Evolutionary conservation across 2,888 invertebrate species (phyloP), one percentile per base, ranked within the genome.

Genomic region (Ypsolopha sequella): DNA sequence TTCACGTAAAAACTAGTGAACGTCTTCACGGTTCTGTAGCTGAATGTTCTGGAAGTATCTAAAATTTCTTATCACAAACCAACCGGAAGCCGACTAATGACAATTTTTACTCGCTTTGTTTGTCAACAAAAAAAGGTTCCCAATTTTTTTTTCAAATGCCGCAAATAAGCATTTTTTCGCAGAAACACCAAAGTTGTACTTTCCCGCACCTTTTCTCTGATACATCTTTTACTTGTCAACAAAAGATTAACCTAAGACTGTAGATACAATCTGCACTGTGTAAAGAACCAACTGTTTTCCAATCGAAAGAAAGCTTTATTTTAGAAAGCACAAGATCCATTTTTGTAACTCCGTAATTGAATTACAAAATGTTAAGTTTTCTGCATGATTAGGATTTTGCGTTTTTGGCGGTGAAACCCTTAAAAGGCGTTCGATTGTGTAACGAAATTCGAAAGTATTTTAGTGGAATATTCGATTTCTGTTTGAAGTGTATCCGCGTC

Each of bases 391-490:
- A 63, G 63, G 65, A 58, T 60, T 65, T 63, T 62, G 58, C 61
- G 62, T 65, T 66, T 43, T 68, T 66, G 64, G 68, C 71, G 77
- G 64, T 64, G 68, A 65, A 58, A 65, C 58, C 64, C 70, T 70
- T 60, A 65, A 76, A 80, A 84, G 82, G 84, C 76, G 82, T 84
- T 80, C 79, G 65, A 73, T 81, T 82, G 80, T 78, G 62, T 81
- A 76, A 80, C 68, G 60, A 62, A 62, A 56, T 62, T 64, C 63
- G 56, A 24, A 24, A 24, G 24, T 24, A 24, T 24, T 24, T 55
- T 53, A 52, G 61, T 24, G 24, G 24, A 3, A 24, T 24, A 24
- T 57, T 53, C 58, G 52, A 59, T 59, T 64, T 69, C 61, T 62
- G 60, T 64, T 65, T 69, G 67, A 71, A 70, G 67, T 68, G 64